Conservation (phyloP, 2,888 invertebrate genomes). For the Papilio gigon region DNA sequence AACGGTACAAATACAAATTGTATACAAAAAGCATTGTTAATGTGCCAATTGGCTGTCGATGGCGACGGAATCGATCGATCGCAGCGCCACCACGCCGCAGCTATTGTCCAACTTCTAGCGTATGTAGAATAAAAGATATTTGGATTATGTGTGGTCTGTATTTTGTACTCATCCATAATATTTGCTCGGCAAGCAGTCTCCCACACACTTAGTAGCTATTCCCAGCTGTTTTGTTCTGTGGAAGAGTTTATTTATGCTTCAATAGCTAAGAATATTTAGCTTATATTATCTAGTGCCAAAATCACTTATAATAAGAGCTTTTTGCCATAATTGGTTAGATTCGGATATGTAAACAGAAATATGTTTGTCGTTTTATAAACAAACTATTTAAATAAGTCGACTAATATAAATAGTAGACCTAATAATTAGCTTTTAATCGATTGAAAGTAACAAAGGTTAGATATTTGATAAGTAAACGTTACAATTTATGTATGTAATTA, state of each 20-base stretch:
- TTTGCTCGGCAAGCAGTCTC: not conserved
- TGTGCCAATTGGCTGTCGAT: conserved; percentile 31
- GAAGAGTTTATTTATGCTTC: too few relatives aligned
- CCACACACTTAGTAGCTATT: not conserved
- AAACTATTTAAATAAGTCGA: not conserved
- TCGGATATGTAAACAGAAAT: too few relatives aligned
- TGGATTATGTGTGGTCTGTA: not conserved
- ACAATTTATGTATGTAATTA: conserved; percentile 13
- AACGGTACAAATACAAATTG: not conserved
- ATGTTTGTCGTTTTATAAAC: too few relatives aligned
- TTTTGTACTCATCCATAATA: not conserved
- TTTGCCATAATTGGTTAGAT: too few relatives aligned
- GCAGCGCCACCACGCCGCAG: conserved; percentile 5
- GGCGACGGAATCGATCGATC: conserved; percentile 37
- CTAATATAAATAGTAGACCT: not conserved
- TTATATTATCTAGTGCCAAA: too few relatives aligned
- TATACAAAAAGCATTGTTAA: conserved; percentile 7
- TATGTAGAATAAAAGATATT: not conserved
- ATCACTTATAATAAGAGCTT: too few relatives aligned
- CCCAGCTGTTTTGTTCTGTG: not conserved
- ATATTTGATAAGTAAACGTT: not conserved
- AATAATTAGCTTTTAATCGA: not conserved
- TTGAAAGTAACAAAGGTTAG: not conserved
- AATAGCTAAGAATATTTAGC: too few relatives aligned
- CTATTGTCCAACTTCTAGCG: conserved; percentile 14